Base-by-base conservation (phyloP, 1,140 invertebrate species). In the Eriosoma lanigerum region DNA sequence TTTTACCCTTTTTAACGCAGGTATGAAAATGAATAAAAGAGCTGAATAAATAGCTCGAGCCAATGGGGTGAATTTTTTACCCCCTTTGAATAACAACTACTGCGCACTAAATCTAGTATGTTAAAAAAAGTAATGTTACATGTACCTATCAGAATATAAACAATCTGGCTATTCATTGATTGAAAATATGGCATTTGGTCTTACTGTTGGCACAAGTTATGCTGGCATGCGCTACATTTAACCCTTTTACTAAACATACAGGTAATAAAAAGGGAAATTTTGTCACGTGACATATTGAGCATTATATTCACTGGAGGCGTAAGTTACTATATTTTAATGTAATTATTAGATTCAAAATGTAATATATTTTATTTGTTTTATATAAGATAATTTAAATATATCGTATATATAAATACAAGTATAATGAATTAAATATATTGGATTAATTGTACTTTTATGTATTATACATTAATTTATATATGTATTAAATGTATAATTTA, bases 1-100 rank as follows among this genome's bases (percentile, higher is more conserved):
- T 75, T 78, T 46, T 62, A 62, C 75, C 75, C 56, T 60, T 78
- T 75, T 76, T 60, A 38, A 52, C 44, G 56, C 56, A 60, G 75
- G 75, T 78, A 62, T 29, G 4, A 78, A 78, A 46, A 60, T 58
- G 52, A 46, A 78, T 62, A 78, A 78, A 78, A 78, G 68, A 62
- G 56, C 75, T 78, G 56, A 78, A 78, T 78, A 78, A 78, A 78
- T 78, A 78, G 75, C 75, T 78, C 75, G 75, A 78, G 75, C 75
- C 75, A 78, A 78, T 78, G 24, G 75, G 56, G 54, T 58, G 75
- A n/a, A 46, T 58, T 75, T 58, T 12, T 58, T 29, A 21, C 29
- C 75, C 56, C 75, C 44, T 60, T 48, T 78, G 56, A 60, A 62
- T 78, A 78, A 46, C 21, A 46, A 62, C 54, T 48, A 58, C 75